Evolutionary conservation across 2,113 vertebrate genomes (phyloP).

Genomic region (Fulmarus glacialis): DNA sequence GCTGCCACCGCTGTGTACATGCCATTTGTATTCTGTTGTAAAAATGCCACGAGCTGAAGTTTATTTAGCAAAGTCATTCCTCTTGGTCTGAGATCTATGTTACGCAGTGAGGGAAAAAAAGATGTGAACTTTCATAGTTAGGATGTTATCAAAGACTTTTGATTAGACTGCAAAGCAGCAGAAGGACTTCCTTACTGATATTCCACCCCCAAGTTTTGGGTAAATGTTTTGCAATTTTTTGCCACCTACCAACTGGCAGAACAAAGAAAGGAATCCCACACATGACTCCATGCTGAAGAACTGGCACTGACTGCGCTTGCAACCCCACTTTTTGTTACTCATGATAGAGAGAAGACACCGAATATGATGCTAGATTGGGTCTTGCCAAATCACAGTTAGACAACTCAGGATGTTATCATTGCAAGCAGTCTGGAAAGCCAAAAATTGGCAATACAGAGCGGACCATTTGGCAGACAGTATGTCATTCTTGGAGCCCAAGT

Average conservation of each 20-base stretch:
- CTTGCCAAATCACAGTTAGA: background rate
- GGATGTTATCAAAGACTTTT: background rate
- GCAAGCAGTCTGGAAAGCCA: background rate
- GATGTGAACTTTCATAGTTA: background rate
- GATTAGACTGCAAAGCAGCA: background rate
- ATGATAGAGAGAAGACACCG: background rate
- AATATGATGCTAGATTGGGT: no score
- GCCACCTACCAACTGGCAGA: background rate
- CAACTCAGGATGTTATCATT: background rate
- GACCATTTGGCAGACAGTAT: constrained; percentile 18
- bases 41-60: background rate
- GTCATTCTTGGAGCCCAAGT: constrained; percentile 16
- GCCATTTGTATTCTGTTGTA: background rate
- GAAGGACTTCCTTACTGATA: background rate
- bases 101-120: background rate
- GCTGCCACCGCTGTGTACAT: background rate
- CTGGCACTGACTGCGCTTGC: background rate
- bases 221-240: background rate
- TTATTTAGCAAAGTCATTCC: background rate
- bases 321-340: background rate
- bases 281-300: background rate
- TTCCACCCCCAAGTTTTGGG: background rate
- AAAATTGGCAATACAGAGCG: background rate
- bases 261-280: constrained; percentile 6
- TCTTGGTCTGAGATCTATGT: background rate